Percentiles rank a stretch among this genome's conserved stretches.
Conservation (phyloP, 2,797 vertebrate species). For the Silurus aristotelis region DNA sequence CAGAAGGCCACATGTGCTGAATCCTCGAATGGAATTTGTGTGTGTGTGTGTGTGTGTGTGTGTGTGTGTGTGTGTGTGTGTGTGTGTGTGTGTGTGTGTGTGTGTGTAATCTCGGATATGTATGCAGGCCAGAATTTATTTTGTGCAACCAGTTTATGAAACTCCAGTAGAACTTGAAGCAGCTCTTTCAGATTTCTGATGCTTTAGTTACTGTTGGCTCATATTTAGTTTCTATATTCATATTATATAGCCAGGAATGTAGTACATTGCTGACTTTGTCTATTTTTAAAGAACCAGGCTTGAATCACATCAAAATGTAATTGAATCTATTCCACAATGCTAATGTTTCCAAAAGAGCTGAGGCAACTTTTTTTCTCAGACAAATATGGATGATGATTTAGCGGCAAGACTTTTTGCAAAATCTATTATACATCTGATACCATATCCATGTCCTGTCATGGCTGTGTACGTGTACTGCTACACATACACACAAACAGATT, state of each 20-base stretch:
- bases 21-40: conserved; percentile 22
- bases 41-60: conserved; percentile 3
- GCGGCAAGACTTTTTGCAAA: conserved; percentile 20
- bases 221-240: conserved; percentile 43
- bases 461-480: neutral
- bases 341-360: conserved; percentile 53
- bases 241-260: conserved; percentile 41
- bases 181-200: conserved; percentile 12
- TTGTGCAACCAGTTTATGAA: neutral
- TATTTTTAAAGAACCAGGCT: conserved; percentile 45
- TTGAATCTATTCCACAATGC: conserved; percentile 34
- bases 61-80: conserved; percentile 14
- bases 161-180: conserved; percentile 3
- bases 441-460: conserved; percentile 28
- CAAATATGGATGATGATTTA: conserved; percentile 55
- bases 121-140: conserved; percentile 32
- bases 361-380: conserved; percentile 39
- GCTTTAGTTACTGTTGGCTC: conserved; percentile 12
- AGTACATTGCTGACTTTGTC: conserved; percentile 56
- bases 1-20: conserved; percentile 41
- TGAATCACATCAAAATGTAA: conserved; percentile 46
- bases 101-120: conserved; percentile 12
- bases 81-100: neutral
- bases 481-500: conserved; percentile 28
- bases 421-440: conserved; percentile 42